Base-by-base conservation (phyloP, 2,888 invertebrate genomes). In the Drosophila crucigera region DNA sequence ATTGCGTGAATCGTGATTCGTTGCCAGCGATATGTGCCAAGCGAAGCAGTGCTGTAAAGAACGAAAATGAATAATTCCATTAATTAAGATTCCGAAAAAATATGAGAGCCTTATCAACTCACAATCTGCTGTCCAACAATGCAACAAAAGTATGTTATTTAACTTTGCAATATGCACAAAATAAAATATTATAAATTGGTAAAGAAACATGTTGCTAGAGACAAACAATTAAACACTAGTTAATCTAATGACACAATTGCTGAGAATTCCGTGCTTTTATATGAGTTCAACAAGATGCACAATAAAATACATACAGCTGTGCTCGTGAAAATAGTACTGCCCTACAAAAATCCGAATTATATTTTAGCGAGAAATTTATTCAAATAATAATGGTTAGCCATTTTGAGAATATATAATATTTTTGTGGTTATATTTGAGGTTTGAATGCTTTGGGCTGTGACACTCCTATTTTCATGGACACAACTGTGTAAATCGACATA, bases 151-250 rank as follows among this genome's bases (percentile, higher is more conserved):
- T 0, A 80, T 30, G 50, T 74, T 69, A 35, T 70, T 79, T 16
- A 89, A 54, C 19, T 74, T 76, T 6, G 81, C 63, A 53, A 78
- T 80, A 28, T 73, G 31, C 35, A 80, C 22, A 70, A 90, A 82
- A 73, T 90, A 73, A 47, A 89, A 67, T 16, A 90, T 19, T 22
- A 90, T 76, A 52, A 90, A 85, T 56, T 74, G 70, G 11, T 74
- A 33, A 16, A 85, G 41, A 16, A 54, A 64, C 72, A 72, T 72
- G 22, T 41, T 54, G 39, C 35, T 19, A n/a, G 49, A 59, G 43
- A 59, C 43, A 47, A 30, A 25, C 78, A 78, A 78, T 78, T 78
- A 78, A 49, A 33, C 49, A 25, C 14, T 4, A n/a, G 7, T n/a
- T 16, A 31, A 59, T 9, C 50, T 66, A 69, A 63, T 67, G 63